Base-by-base conservation (phyloP, 92 coral and sea anemone genomes). In the Epizoanthus illoricatus region DNA sequence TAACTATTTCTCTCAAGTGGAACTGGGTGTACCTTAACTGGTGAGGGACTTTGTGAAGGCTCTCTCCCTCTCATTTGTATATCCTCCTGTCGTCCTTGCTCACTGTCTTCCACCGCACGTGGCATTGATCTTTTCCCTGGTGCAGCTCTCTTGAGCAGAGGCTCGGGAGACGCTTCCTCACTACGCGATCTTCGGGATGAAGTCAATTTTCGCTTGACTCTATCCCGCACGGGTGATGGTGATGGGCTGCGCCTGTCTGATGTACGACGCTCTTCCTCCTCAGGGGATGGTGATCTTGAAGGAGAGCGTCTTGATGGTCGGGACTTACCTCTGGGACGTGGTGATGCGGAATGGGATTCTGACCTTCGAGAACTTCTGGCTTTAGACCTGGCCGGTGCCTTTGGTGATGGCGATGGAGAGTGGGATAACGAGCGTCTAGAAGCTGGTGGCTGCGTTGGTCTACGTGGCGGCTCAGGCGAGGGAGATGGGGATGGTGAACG, bases 161-260 rank as follows among this genome's bases (percentile, higher is more conserved):
- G 87, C 81, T 88, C 93, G 57, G 82, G 89, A 56, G 89, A 84
- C 63, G 73, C 84, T 57, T 90, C 95, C 59, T 60, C 90, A 55
- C 93, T 89, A 17, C 80, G 86, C 49, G 98, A 79, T 78, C 96
- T 86, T 84, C 82, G 75, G 54, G 83, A 63, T 11, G 86, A 42
- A 12, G 81, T 74, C 42, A 56, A 43, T 8, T 91, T 89, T 2
- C 88, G 92, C 69, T 92, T 88, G 12, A 59, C 74, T 67, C 85
- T 88, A 64, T 88, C 89, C 64, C 88, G 91, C 15, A 91, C 72
- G 6, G 90, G 91, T 3, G 76, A 65, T 36, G 79, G 79, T 7
- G 71, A 73, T 15, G 89, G 87, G 20, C 85, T 80, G 58, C 64
- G 60, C 24, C 47, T 80, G 18, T 13, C 45, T 18, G 84, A 15